phyloP scores from a whole-genome alignment of 2,888 invertebrate genomes.

The Drosophila fulvimacula region DNA sequence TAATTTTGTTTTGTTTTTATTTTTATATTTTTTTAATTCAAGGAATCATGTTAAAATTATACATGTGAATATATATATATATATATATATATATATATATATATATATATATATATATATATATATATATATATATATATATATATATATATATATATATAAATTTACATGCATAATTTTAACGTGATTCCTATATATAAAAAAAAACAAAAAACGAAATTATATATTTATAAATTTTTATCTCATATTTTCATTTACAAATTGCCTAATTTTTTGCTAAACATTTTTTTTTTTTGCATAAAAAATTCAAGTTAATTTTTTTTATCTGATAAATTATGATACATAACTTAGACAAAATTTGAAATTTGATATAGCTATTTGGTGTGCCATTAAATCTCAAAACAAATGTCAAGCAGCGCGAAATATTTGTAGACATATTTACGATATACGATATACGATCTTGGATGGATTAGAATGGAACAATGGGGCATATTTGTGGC shows the following conservation, averaged over 20 bases:
- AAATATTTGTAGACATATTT: not conserved
- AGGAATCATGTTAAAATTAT: slow-evolving; percentile 9
- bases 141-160: too few relatives aligned
- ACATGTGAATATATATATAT: not conserved
- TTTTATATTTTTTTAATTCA: not conserved
- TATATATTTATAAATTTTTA: not conserved
- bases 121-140: too few relatives aligned
- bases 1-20: not conserved
- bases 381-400: slow-evolving; percentile 4
- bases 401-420: not conserved
- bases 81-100: not conserved
- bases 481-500: not conserved
- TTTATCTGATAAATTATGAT: not conserved
- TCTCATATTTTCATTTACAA: slow-evolving; percentile 5
- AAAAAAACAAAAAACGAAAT: too few relatives aligned
- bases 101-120: too few relatives aligned
- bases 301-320: not conserved
- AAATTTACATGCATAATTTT: too few relatives aligned
- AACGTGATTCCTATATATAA: too few relatives aligned
- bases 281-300: too few relatives aligned
- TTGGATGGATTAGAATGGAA: not conserved
- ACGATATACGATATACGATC: not conserved
- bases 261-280: not conserved
- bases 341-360: not conserved
- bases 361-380: slow-evolving; percentile 7